phyloP scores from a whole-genome alignment of 2,113 vertebrate genomes.

The Tretioscincus oriximinensis region DNA sequence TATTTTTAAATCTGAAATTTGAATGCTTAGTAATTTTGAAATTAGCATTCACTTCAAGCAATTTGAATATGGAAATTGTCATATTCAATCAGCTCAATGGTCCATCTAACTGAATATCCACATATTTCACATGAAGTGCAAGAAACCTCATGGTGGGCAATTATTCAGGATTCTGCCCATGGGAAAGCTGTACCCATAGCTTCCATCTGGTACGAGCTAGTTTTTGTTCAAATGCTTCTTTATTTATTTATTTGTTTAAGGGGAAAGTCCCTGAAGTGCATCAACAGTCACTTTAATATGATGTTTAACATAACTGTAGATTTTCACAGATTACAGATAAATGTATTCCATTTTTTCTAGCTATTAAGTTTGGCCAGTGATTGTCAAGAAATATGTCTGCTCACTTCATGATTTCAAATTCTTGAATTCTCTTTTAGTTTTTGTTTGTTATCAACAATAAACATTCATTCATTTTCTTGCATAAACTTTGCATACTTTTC shows the following conservation, averaged over 20 bases:
- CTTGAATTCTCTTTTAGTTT: too few relatives aligned
- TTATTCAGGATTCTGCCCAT: conserved; percentile 4
- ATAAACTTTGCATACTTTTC: too few relatives aligned
- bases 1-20: background rate
- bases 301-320: background rate
- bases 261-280: background rate
- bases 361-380: background rate
- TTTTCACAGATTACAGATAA: background rate
- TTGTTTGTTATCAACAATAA: too few relatives aligned
- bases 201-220: conserved; percentile 1
- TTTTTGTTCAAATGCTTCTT: background rate
- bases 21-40: conserved; percentile 3
- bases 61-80: conserved; percentile 1
- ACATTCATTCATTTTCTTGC: too few relatives aligned
- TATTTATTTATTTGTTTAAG: background rate
- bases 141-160: conserved; percentile 13
- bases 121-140: conserved; percentile 6
- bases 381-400: too few relatives aligned
- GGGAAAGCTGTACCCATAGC: background rate
- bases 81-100: conserved; percentile 6
- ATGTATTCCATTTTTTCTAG: background rate
- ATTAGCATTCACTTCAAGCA: conserved; percentile 23
- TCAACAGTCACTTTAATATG: background rate
- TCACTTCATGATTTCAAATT: too few relatives aligned
- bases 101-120: conserved; percentile 9